Conservation (phyloP, 2,888 invertebrate genomes). For the Amblyteles armatorius region DNA sequence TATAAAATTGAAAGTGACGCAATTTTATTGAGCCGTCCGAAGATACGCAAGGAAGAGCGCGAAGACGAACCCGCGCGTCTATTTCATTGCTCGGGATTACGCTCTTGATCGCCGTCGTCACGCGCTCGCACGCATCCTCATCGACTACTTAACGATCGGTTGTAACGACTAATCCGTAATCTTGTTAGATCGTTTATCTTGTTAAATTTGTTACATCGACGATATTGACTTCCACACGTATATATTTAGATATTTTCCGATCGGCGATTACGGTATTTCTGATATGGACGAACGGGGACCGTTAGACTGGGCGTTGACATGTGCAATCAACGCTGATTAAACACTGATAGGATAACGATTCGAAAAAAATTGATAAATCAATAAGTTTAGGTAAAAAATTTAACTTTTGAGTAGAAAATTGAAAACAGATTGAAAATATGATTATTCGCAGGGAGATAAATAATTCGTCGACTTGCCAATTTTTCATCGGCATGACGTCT, state of each 20-base stretch:
- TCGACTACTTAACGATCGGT: neutral
- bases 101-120: conserved; percentile 2
- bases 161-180: conserved; percentile 11
- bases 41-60: conserved; percentile 45
- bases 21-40: conserved; percentile 61
- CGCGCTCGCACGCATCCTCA: neutral
- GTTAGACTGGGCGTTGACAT: neutral
- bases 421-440: neutral
- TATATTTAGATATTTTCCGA: neutral
- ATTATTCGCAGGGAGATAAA: neutral
- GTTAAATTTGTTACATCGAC: conserved; percentile 4
- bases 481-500: no score
- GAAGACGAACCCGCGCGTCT: conserved; percentile 16
- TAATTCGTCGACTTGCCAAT: no score
- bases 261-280: neutral
- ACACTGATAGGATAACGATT: neutral
- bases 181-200: conserved; percentile 8
- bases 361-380: neutral
- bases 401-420: neutral
- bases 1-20: conserved; percentile 76
- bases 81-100: conserved; percentile 39
- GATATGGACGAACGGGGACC: neutral
- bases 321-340: neutral
- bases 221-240: neutral
- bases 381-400: neutral